These are phyloP conservation scores for Escarpia spicata DNA, from an alignment of 2,888 invertebrate genomes.

Conservation along the genomic window DNA sequence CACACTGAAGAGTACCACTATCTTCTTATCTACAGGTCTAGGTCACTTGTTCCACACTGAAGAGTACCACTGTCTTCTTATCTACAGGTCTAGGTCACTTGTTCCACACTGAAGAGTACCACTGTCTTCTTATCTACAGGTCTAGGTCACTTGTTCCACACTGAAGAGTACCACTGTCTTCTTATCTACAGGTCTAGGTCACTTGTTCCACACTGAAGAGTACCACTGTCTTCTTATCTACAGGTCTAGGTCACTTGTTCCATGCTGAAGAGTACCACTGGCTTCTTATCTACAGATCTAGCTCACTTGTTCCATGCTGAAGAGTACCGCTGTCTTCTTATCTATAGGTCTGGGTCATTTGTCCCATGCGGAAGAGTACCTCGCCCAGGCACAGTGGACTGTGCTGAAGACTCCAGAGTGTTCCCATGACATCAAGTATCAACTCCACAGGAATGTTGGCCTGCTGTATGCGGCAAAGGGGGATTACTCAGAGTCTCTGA, in stretches of 20 bases:
- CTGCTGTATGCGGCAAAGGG: slow-evolving; percentile 64
- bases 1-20: no score
- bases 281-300: neutral
- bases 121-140: no score
- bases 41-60: no score
- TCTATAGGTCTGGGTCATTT: slow-evolving; percentile 60
- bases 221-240: slow-evolving; percentile 50
- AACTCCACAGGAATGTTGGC: slow-evolving; percentile 63
- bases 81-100: no score
- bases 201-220: slow-evolving; percentile 61
- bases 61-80: no score
- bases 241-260: slow-evolving; percentile 60
- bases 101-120: no score
- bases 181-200: slow-evolving; percentile 63
- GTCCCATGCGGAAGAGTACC: slow-evolving; percentile 64
- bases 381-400: slow-evolving; percentile 66
- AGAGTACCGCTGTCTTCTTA: slow-evolving; percentile 59
- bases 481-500: slow-evolving; percentile 62
- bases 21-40: no score
- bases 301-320: slow-evolving; percentile 56
- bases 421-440: slow-evolving; percentile 63
- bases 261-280: slow-evolving; percentile 64
- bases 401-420: slow-evolving; percentile 64
- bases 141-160: no score
- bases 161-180: no score